Evolutionary conservation across 1,140 invertebrate genomes (phyloP).

Genomic region (Armadillidium nasatum): DNA sequence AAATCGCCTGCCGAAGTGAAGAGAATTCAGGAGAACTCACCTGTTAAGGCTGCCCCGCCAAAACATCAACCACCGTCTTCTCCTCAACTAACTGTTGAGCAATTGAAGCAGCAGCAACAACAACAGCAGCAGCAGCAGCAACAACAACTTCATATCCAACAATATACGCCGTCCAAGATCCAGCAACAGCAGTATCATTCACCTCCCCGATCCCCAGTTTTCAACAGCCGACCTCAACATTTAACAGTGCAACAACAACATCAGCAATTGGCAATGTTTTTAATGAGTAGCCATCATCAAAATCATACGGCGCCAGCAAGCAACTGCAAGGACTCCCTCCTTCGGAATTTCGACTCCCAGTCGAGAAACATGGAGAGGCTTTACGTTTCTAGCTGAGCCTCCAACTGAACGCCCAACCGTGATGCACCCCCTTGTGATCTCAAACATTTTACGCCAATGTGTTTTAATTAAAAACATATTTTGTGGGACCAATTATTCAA

Average conservation of each 20-base stretch:
- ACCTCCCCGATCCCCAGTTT: not conserved
- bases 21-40: not conserved
- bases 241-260: not conserved
- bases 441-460: not conserved
- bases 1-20: not conserved
- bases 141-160: not conserved
- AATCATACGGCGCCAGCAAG: not conserved
- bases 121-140: not conserved
- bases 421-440: not conserved
- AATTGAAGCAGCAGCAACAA: not conserved
- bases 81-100: not conserved
- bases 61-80: not conserved
- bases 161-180: not conserved
- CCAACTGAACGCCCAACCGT: not conserved
- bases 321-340: conserved; percentile 2
- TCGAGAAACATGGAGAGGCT: not conserved
- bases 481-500: not conserved
- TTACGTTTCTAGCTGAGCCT: not conserved
- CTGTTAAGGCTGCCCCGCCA: not conserved
- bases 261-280: not conserved
- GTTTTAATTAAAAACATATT: conserved; percentile 1
- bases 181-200: not conserved
- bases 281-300: not conserved
- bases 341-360: not conserved
- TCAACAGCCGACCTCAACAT: not conserved